Base-by-base conservation (phyloP, 2,113 vertebrate species). In the Chaetorhynchus papuensis region DNA sequence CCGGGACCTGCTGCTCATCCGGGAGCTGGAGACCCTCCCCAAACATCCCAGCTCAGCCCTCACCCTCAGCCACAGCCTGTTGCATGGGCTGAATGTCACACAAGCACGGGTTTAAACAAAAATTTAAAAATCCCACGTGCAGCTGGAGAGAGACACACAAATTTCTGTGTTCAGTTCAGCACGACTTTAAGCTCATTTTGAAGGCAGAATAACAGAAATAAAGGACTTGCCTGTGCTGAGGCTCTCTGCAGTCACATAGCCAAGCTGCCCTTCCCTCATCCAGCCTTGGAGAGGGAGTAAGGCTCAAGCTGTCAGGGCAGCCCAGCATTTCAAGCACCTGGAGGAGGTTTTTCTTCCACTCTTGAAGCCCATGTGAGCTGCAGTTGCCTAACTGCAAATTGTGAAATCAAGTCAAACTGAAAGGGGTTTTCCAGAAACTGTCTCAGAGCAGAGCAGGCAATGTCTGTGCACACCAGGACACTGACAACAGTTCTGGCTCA, bases 101-200 rank as follows among this genome's bases (percentile, higher is more conserved):
- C 33, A 20, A 19, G 8, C 0, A 11, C 2, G 7, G 15, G 5
- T 3, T 57, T 15, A 21, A 91, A 64, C 9, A 39, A 69, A 31
- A 77, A 20, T 8, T 1, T 20, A 4, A 31, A 42, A 33, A n/a
- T 1, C 30, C 47, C 12, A 1, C 0, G 0, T 14, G 79, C 82
- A 52, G 75, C 60, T 42, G 30, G 24, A 88, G 42, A 53, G 39
- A 11, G 9, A 26, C 20, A 30, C 2, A 23, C 21, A 11, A 15
- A 26, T 17, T 19, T 16, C 83, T 28, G 53, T 0, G 3, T 9
- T 28, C 0, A 0, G 17, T 9, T 70, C 2, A 42, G 41, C 28
- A 14, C 23, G 6, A 9, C 16, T 35, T 18, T 1, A 42, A 60
- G 31, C 30, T 81, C 15, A 15, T 22, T 70, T 79, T 86, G 11